Base-by-base conservation (phyloP, 2,797 vertebrate species). In the Emys orbicularis region DNA sequence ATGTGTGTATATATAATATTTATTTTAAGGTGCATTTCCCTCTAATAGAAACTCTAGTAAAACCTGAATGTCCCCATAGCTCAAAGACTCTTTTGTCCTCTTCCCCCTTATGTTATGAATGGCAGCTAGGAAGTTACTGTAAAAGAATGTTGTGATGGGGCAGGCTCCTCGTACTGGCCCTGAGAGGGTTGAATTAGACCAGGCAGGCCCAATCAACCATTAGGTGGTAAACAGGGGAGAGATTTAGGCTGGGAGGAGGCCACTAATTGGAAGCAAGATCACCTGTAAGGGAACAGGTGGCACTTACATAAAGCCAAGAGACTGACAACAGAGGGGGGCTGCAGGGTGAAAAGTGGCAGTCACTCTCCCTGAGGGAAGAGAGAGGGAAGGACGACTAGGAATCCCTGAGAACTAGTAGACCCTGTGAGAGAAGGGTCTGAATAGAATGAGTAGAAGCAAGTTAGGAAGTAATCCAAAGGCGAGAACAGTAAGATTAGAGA, bases 61-160 rank as follows among this genome's bases (percentile, higher is more conserved):
- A 95, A 95, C 37, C 72, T 92, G 15, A 52, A 93, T 79, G 68
- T 82, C 87, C 76, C 34, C 34, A 77, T 37, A 91, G 87, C 90
- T 94, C 87, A 89, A 79, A 93, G 81, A 52, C 18, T 68, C 79
- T 72, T 84, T 15, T 29, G 18, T 56, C 56, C 79, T 61, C 34
- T 81, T 1, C 41, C 79, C 86, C 83, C 84, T 95, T 85, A 31
- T 23, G 53, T 88, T 96, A 89, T 94, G 81, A 96, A 65, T 93
- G 84, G 65, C 79, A 79, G 31, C 37, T 29, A 96, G 86, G 37
- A 90, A 94, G 86, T 87, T 6, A 74, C 65, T 90, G 53, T 3
- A 79, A 83, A 41, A 41, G 18, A 72, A 72, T 37, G 9, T 72
- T 72, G n/a, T 72, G 65, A 41, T 41, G 65, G n/a, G 19, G 19